Evolutionary conservation across 92 coral and sea anemone genomes (phyloP), one percentile per base, ranked within the genome.

Genomic region (Epizoanthus scotinus): DNA sequence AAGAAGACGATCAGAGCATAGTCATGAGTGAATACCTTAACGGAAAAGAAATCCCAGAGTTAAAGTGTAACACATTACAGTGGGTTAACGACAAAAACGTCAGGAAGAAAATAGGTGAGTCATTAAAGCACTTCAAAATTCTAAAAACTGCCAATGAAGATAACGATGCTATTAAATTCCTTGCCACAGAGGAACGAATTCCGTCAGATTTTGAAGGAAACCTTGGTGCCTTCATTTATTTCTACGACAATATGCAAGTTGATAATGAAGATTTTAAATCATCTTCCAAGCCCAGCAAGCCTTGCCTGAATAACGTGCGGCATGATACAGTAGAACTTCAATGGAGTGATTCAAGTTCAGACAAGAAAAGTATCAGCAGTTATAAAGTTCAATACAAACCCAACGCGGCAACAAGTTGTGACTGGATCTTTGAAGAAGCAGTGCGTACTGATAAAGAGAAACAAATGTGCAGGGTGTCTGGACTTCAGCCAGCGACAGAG

Each of bases 181-280:
- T 84, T 72, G 83, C 78, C 63, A 84, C 87, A 34, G 83, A 84
- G 24, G 69, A 77, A 21, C 60, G 40, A 34, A 29, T 84, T 49
- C 20, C 69, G 47, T 22, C 29, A 2, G 67, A 66, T 21, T 49
- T 21, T 47, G 54, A 24, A 54, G 87, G 69, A 62, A 44, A 31
- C 2, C 31, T 71, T 5, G 87, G 87, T 34, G 87, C 83, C 60
- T 84, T 84, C 77, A 22, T 84, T 26, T 55, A 65, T 18, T 61
- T 73, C 52, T 84, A 77, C 64, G 87, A 65, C 70, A 61, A 84
- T 18, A 83, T 44, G 50, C 13, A 44, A 44, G 13, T 44, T 12
- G 0, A 44, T 1, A 44, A 44, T 44, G 50, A 44, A 10, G 14
- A 44, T 8, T 44, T 44, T 14, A 44, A 44, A 10, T 44, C 50